Base-by-base conservation (phyloP, 2,113 vertebrate species). In the Centrocercus urophasianus region DNA sequence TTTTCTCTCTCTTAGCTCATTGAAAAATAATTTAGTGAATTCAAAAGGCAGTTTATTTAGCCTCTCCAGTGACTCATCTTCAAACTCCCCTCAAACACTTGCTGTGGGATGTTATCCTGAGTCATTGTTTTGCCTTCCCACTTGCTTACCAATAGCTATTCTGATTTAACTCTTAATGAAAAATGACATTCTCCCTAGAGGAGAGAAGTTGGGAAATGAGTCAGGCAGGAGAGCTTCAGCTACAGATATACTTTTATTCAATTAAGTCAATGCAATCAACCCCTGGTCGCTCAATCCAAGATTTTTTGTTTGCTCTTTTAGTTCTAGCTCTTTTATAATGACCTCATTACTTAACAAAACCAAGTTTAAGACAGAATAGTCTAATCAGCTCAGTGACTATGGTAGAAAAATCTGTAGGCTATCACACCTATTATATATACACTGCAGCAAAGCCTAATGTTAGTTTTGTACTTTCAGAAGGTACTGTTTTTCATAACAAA, bases 61-160 rank as follows among this genome's bases (percentile, higher is more conserved):
- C 52, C 43, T 93, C 8, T 92, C 81, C 63, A 50, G 34, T 93
- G 94, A 93, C 66, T 95, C 92, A 90, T 90, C 59, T 90, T 85
- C 54, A 59, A 88, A 42, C 54, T 87, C 63, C 48, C 76, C 45
- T 85, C 93, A 83, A 86, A 79, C 79, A 27, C 64, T 88, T 75
- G 43, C 61, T 83, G 86, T 79, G 71, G 74, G 74, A 82, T 83
- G 61, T 52, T 94, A 45, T 70, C 88, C 74, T 96, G 92, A 94
- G 66, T 89, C 84, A 95, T 38, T 50, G n/a, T 86, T 86, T 80
- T 93, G 48, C 78, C 74, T 70, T 94, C 73, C 57, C 63, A 78
- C 74, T 92, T 90, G 63, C 93, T 86, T 94, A 90, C 86, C 66
- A 92, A 66, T 73, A 89, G 12, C 21, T 76, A 14, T 42, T 15